phyloP scores from a whole-genome alignment of 2,797 vertebrate genomes.

The Rhinella marina region DNA sequence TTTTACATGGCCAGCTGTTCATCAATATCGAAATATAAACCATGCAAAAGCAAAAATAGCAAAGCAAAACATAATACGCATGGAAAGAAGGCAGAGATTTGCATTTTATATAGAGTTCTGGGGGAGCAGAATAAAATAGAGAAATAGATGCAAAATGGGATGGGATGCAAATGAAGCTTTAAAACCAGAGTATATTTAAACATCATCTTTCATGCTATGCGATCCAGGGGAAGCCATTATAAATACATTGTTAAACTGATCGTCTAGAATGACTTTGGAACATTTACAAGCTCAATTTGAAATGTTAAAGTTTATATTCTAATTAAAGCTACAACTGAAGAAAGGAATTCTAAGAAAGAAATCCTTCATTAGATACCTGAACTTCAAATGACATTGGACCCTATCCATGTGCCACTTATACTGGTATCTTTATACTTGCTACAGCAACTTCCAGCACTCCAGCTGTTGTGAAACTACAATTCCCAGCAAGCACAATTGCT shows the following conservation, averaged over 20 bases:
- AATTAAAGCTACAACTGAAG: neutral
- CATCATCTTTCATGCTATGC: neutral
- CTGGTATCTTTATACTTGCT: too few relatives aligned
- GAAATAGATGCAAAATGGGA: conserved; percentile 13
- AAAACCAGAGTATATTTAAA: neutral
- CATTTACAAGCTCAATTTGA: neutral
- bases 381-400: neutral
- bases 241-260: neutral
- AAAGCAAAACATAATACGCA: neutral
- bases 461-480: too few relatives aligned
- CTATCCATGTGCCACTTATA: too few relatives aligned
- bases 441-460: too few relatives aligned
- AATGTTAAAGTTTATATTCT: neutral
- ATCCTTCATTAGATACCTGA: neutral
- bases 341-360: neutral
- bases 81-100: neutral
- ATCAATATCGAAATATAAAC: neutral
- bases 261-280: neutral
- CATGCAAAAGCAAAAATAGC: neutral
- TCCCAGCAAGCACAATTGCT: too few relatives aligned
- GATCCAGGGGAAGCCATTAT: conserved; percentile 5
- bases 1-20: neutral
- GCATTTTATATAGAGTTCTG: neutral
- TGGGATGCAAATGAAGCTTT: conserved; percentile 10
- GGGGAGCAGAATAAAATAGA: neutral